A percentile compares a stretch with the other conserved stretches of the same genome.
Conservation (phyloP, 2,113 vertebrate species). For the Castor canadensis region DNA sequence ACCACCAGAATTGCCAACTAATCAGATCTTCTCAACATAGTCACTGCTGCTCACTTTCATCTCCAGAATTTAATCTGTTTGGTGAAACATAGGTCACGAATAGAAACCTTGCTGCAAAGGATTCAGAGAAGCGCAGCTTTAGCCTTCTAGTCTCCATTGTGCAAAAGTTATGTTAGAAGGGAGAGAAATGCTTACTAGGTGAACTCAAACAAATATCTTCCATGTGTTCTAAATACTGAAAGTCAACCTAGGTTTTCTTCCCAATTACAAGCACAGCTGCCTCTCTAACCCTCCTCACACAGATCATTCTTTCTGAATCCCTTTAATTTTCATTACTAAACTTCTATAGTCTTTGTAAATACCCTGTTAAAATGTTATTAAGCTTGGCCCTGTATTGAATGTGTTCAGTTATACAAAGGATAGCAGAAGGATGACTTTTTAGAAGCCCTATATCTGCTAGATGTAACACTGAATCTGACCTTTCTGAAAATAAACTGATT, state of each 20-base stretch:
- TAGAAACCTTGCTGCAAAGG: not conserved
- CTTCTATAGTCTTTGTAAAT: not conserved
- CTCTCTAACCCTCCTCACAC: not conserved
- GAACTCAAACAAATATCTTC: not conserved
- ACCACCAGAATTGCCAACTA: not conserved
- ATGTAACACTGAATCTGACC: not conserved
- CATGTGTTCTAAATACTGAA: not conserved
- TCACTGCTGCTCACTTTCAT: not conserved
- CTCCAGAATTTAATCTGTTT: not conserved
- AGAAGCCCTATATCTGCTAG: not conserved
- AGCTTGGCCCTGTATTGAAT: not conserved
- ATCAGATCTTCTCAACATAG: not conserved
- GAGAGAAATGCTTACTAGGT: not conserved
- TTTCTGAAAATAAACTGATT: conserved; percentile 30
- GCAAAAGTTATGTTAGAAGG: not conserved
- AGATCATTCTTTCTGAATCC: not conserved
- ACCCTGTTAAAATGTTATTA: not conserved
- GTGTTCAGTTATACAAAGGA: not conserved
- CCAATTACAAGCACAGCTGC: not conserved
- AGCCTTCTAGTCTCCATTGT: not conserved
- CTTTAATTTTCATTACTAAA: not conserved
- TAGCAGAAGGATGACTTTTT: not conserved
- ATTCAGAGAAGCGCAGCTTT: not conserved
- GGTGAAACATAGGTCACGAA: not conserved
- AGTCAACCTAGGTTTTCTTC: not conserved